Evolutionary conservation across 2,888 invertebrate species (phyloP).

Genomic region (Notodonta ziczac): DNA sequence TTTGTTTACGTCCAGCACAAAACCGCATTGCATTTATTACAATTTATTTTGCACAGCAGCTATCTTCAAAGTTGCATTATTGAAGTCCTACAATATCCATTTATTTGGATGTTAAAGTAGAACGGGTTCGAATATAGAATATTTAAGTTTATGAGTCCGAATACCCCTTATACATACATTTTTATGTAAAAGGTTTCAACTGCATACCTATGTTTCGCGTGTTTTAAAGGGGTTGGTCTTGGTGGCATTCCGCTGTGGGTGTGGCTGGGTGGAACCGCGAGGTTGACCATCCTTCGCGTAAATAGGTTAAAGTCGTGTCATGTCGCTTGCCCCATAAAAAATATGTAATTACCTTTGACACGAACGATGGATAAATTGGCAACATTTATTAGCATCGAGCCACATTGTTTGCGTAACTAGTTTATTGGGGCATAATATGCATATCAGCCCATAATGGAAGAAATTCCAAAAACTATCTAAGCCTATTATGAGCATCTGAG

Average conservation of each 20-base stretch:
- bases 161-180: background rate
- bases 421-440: conserved; percentile 20
- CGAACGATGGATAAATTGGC: conserved; percentile 47
- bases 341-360: conserved; percentile 51
- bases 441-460: background rate
- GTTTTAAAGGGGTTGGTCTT: conserved; percentile 63
- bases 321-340: conserved; percentile 45
- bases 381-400: conserved; percentile 33
- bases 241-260: conserved; percentile 42
- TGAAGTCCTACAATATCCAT: background rate
- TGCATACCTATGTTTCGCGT: conserved; percentile 54
- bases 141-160: background rate
- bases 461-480: no score
- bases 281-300: conserved; percentile 45
- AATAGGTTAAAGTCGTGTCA: conserved; percentile 63
- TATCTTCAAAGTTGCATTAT: background rate
- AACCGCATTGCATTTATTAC: background rate
- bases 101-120: background rate
- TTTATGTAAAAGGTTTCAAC: conserved; percentile 2
- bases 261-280: conserved; percentile 48
- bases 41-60: conserved; percentile 3
- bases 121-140: background rate
- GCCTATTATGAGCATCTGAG: no score
- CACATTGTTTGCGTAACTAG: conserved; percentile 25
- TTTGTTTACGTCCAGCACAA: conserved; percentile 3